phyloP scores from a whole-genome alignment of 2,113 vertebrate species.

The Sinocyclocheilus grahami region DNA sequence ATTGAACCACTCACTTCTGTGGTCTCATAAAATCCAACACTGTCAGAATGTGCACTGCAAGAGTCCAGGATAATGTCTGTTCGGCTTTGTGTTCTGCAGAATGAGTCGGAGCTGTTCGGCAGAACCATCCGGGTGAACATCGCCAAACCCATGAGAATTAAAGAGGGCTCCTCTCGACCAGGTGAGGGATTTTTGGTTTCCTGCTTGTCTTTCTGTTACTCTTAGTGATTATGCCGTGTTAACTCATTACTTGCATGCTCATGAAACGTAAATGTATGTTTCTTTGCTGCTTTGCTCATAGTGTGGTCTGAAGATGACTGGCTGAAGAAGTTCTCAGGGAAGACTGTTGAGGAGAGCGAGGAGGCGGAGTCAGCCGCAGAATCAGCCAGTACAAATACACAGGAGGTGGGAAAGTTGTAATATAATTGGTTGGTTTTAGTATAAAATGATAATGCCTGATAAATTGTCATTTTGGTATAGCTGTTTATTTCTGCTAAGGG shows the following conservation, averaged over 20 bases:
- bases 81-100: slow-evolving; percentile 71
- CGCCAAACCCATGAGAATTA: slow-evolving; percentile 97
- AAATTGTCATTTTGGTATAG: no score
- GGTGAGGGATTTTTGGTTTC: slow-evolving; percentile 70
- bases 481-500: no score
- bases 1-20: background rate
- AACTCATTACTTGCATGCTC: background rate
- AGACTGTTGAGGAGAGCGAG: slow-evolving; percentile 88
- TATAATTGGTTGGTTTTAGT: no score
- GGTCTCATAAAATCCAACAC: no score
- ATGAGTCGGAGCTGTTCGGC: slow-evolving; percentile 96
- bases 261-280: no score
- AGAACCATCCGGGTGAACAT: slow-evolving; percentile 94
- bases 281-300: slow-evolving; percentile 54
- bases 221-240: no score
- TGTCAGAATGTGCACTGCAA: background rate
- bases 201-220: background rate
- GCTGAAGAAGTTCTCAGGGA: slow-evolving; percentile 97
- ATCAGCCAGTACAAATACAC: slow-evolving; percentile 71
- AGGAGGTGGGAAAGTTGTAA: slow-evolving; percentile 76
- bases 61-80: background rate
- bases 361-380: slow-evolving; percentile 77
- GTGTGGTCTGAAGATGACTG: slow-evolving; percentile 99
- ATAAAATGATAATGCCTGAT: no score
- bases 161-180: slow-evolving; percentile 94